A percentile compares a stretch with the other conserved stretches of the same genome.
Conservation (phyloP, 2,888 invertebrate genomes). For the Scaptomyza polygonia region DNA sequence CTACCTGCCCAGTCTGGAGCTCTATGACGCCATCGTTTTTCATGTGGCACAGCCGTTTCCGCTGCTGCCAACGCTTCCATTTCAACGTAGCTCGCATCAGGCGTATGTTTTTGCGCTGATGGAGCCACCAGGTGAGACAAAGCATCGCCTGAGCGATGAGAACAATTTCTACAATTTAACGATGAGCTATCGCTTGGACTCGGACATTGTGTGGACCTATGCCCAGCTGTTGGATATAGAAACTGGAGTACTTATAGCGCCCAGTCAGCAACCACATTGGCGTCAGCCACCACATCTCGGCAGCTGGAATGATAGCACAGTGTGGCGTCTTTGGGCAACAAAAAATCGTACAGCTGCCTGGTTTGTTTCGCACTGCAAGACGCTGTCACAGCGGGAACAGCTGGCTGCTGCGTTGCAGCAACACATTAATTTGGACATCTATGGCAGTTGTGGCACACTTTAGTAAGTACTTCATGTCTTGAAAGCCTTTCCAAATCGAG, state of each 20-base stretch:
- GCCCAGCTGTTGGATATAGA: constrained; percentile 75
- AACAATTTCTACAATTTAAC: constrained; percentile 86
- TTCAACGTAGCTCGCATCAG: constrained; percentile 82
- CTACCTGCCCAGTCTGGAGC: constrained; percentile 75
- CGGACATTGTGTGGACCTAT: constrained; percentile 85
- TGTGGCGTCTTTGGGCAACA: constrained; percentile 55
- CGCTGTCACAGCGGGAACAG: constrained; percentile 84
- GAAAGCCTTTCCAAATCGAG: too few relatives aligned
- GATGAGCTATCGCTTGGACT: constrained; percentile 86
- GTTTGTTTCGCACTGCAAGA: constrained; percentile 86
- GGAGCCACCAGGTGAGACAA: constrained; percentile 84
- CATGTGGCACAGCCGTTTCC: constrained; percentile 84
- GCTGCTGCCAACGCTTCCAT: constrained; percentile 80
- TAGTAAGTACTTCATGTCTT: constrained; percentile 62
- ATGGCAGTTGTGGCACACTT: constrained; percentile 86
- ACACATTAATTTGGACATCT: constrained; percentile 87
- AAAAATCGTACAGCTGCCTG: constrained; percentile 86
- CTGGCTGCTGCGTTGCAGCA: constrained; percentile 85
- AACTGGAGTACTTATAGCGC: constrained; percentile 74
- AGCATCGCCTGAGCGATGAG: constrained; percentile 79
- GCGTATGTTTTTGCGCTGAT: constrained; percentile 85
- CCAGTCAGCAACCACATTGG: constrained; percentile 72
- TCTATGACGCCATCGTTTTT: constrained; percentile 86
- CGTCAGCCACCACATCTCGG: constrained; percentile 49
- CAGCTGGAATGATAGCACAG: constrained; percentile 56